Evolutionary conservation across 2,797 vertebrate species (phyloP).

Genomic region (Craterocephalus amniculus): DNA sequence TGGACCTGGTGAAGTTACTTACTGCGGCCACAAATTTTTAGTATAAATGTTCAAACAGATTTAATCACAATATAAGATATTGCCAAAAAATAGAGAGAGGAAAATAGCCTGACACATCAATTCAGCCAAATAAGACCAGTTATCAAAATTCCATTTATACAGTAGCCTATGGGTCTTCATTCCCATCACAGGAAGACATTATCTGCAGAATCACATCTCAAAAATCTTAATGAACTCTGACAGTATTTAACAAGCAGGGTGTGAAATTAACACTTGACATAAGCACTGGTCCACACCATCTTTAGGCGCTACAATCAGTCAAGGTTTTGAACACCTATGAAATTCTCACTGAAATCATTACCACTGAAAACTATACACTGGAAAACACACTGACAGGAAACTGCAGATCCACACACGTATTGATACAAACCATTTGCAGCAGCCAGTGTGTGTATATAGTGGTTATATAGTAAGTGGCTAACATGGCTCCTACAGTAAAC

Average conservation of each 20-base stretch:
- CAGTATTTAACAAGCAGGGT: neutral
- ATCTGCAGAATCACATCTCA: neutral
- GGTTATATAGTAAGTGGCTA: neutral
- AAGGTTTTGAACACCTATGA: neutral
- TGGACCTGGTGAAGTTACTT: too few relatives aligned
- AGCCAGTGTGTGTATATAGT: neutral
- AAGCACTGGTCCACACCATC: constrained; percentile 13
- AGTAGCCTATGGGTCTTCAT: too few relatives aligned
- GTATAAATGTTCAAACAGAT: too few relatives aligned
- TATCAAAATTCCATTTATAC: too few relatives aligned
- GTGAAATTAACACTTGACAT: constrained; percentile 33
- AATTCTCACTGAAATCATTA: constrained; percentile 31
- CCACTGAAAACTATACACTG: neutral
- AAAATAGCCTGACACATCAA: neutral
- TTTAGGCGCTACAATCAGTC: constrained; percentile 1
- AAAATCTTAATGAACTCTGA: constrained; percentile 19
- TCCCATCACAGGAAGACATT: neutral
- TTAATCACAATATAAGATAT: too few relatives aligned
- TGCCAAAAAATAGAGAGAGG: neutral
- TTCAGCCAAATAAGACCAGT: neutral
- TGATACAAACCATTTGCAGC: too few relatives aligned
- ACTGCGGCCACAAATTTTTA: too few relatives aligned
- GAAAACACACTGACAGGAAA: neutral
- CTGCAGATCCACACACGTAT: too few relatives aligned
- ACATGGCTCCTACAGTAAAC: neutral